These are phyloP conservation scores for Malacosoma neustria DNA, from an alignment of 2,888 invertebrate genomes.

Conservation along the genomic window DNA sequence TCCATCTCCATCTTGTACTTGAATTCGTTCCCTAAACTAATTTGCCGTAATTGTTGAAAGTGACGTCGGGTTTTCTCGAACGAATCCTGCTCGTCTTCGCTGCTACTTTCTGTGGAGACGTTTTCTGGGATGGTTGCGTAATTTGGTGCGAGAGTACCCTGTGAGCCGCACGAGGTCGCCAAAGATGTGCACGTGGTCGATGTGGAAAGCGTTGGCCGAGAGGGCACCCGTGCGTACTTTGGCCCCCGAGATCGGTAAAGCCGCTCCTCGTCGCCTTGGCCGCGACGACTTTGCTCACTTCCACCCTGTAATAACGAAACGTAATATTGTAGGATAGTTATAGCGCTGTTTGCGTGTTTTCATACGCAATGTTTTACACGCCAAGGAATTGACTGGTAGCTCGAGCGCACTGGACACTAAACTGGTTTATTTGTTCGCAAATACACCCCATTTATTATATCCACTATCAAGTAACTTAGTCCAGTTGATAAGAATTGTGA, in stretches of 20 bases:
- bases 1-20: constrained; percentile 79
- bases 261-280: constrained; percentile 62
- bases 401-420: constrained; percentile 37
- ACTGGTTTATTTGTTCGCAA: constrained; percentile 55
- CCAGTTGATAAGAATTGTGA: constrained; percentile 46
- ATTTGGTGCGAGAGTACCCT: constrained; percentile 58
- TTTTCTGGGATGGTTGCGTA: constrained; percentile 59
- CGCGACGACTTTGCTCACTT: constrained; percentile 54
- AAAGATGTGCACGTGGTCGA: constrained; percentile 77
- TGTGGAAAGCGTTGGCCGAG: constrained; percentile 67
- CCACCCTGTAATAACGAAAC: constrained; percentile 47
- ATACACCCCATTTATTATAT: constrained; percentile 65
- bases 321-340: constrained; percentile 7
- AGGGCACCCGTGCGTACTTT: constrained; percentile 66
- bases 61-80: constrained; percentile 74
- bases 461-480: constrained; percentile 57
- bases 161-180: constrained; percentile 67
- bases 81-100: constrained; percentile 69
- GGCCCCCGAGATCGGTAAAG: constrained; percentile 53
- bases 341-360: constrained; percentile 7
- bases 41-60: constrained; percentile 77
- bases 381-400: constrained; percentile 29
- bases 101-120: constrained; percentile 61
- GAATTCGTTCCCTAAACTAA: constrained; percentile 77
- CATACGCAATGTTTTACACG: constrained; percentile 12